Percentiles rank a stretch among this genome's conserved stretches.
Evolutionary conservation across 2,888 invertebrate genomes (phyloP).

Genomic region (Drosophila paramelanica): DNA sequence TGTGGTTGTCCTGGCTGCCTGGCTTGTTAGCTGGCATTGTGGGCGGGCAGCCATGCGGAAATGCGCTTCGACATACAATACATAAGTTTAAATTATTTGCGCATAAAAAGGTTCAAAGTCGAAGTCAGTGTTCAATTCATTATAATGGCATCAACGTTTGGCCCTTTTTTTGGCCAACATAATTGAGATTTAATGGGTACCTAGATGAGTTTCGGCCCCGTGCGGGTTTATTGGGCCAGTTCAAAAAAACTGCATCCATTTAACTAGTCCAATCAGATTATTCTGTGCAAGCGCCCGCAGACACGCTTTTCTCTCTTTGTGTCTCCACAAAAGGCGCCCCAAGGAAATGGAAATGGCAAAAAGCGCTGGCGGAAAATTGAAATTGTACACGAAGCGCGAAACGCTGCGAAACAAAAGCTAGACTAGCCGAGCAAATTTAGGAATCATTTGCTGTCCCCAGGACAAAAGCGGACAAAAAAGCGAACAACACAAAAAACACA

Average conservation of each 20-base stretch:
- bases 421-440: conserved; percentile 44
- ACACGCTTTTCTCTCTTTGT: conserved; percentile 12
- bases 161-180: conserved; percentile 51
- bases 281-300: conserved; percentile 53
- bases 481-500: conserved; percentile 23
- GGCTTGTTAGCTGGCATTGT: conserved; percentile 41
- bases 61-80: conserved; percentile 46
- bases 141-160: conserved; percentile 73
- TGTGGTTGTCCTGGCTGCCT: conserved; percentile 20
- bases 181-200: conserved; percentile 74
- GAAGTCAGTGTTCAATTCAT: conserved; percentile 64
- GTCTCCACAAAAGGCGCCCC: conserved; percentile 36
- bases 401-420: conserved; percentile 51
- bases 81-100: conserved; percentile 74
- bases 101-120: conserved; percentile 70
- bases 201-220: conserved; percentile 33
- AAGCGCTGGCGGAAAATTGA: conserved; percentile 79
- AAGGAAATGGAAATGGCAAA: conserved; percentile 54
- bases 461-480: conserved; percentile 29
- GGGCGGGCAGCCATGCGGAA: conserved; percentile 58
- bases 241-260: conserved; percentile 44
- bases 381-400: conserved; percentile 65
- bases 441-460: conserved; percentile 48
- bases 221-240: conserved; percentile 62
- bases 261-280: conserved; percentile 62